Base-by-base conservation (phyloP, 1,140 invertebrate species). In the Riptortus pedestris region DNA sequence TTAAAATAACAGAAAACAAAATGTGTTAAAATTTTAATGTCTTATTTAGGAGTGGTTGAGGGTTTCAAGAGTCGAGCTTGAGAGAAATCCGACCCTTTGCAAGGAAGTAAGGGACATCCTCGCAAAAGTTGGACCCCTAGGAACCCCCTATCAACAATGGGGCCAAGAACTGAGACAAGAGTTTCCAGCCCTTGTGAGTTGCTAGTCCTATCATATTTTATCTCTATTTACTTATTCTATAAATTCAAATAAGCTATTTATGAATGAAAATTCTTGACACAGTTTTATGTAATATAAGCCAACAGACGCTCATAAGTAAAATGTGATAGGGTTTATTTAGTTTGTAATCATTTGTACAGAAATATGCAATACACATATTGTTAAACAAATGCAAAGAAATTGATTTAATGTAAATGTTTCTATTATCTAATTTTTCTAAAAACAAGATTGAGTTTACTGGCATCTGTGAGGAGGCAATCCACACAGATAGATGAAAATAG, bases 111-210 rank as follows among this genome's bases (percentile, higher is more conserved):
- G 75, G 33, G 78, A 80, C 48, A 78, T 79, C 66, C 70, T 79
- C 57, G 70, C 69, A 11, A 73, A 76, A 64, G 73, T 76, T 7
- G 73, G 73, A 7, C 69, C 73, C n/a, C 74, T 78, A 22, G 79
- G 78, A 16, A 72, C 76, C 7, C 74, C 76, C 1, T 79, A 79
- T 70, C 73, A 76, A 28, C 76, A 77, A 62, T 79, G 77, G 77
- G 73, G 74, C 45, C 71, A 74, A 24, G 76, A 79, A 52, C 73
- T 80, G 12, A 28, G 73, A 18, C 72, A 73, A 33, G 71, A 77
- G 62, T 78, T 76, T 67, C 73, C 75, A 51, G 71, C 71, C 16
- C 67, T 76, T 63, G 77, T 78, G 64, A 74, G 74, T 71, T n/a
- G n/a, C n/a, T n/a, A n/a, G n/a, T n/a, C n/a, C n/a, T n/a, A n/a